These are phyloP conservation scores for Amiota communis DNA, from an alignment of 2,888 invertebrate species.

Conservation along the genomic window DNA sequence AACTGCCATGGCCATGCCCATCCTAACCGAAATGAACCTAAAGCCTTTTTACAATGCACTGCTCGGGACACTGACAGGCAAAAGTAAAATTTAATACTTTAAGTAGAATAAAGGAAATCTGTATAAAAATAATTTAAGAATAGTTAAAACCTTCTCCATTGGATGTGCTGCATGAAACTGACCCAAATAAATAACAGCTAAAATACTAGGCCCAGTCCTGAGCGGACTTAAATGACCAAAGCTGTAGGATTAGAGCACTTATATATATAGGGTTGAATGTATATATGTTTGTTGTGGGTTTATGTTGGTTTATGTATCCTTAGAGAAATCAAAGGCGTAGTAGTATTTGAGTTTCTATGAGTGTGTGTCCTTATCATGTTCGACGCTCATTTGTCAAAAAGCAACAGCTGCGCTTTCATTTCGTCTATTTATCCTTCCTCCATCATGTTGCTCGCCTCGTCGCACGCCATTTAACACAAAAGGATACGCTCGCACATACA, in stretches of 20 bases:
- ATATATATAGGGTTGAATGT: neutral
- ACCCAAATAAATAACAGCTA: neutral
- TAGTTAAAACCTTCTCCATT: neutral
- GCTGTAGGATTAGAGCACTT: neutral
- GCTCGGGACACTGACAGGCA: too few species aligned
- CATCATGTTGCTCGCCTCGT: slow-evolving; percentile 3
- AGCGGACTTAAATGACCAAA: neutral
- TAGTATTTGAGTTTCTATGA: neutral
- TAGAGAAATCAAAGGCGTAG: slow-evolving; percentile 10
- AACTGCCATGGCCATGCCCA: too few species aligned
- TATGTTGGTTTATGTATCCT: neutral
- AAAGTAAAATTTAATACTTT: neutral
- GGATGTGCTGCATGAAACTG: neutral
- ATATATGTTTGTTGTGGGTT: neutral
- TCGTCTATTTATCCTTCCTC: neutral
- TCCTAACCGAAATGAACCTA: too few species aligned
- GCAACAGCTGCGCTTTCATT: slow-evolving; percentile 52
- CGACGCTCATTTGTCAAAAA: slow-evolving; percentile 61
- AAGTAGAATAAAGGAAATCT: slow-evolving; percentile 12
- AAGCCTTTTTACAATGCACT: too few species aligned
- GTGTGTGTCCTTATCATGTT: slow-evolving; percentile 43
- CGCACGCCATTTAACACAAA: neutral
- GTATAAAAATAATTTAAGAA: neutral
- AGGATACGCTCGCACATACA: neutral
- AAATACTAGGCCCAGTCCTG: too few species aligned